phyloP scores from a whole-genome alignment of 2,113 vertebrate genomes.

The Capreolus pygargus region DNA sequence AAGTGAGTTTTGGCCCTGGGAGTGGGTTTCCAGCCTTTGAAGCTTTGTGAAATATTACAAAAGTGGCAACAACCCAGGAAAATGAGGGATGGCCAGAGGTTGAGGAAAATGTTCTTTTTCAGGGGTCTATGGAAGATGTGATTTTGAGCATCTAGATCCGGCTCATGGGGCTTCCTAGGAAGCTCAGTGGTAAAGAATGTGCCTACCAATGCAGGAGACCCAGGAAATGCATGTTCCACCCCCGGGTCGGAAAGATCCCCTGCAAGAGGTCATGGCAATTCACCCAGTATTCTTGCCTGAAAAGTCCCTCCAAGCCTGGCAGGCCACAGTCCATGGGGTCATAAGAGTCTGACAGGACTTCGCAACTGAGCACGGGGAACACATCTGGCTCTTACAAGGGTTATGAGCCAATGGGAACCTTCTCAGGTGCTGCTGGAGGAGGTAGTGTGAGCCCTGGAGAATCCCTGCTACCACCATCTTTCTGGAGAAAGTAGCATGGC shows the following conservation, averaged over 20 bases:
- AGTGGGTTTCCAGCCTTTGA: neutral
- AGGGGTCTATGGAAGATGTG: neutral
- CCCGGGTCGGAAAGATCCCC: neutral
- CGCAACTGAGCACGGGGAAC: neutral
- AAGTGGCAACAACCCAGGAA: neutral
- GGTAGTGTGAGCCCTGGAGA: too few species aligned
- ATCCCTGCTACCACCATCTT: neutral
- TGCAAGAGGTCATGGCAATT: neutral
- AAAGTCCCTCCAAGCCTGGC: accelerated
- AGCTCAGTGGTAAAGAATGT: neutral
- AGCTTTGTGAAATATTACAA: neutral
- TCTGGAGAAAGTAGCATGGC: neutral
- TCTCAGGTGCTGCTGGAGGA: neutral
- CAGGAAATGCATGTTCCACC: neutral
- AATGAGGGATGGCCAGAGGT: neutral
- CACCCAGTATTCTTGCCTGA: neutral
- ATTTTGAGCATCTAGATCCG: neutral
- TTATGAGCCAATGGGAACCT: neutral
- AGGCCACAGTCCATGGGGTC: neutral
- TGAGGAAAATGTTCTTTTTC: neutral
- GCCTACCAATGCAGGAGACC: neutral
- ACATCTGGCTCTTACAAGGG: neutral
- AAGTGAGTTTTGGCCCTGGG: neutral
- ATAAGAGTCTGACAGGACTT: neutral
- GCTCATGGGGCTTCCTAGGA: neutral